These are phyloP conservation scores for Montifringilla adamsi DNA, from an alignment of 2,113 vertebrate species.

Conservation along the genomic window DNA sequence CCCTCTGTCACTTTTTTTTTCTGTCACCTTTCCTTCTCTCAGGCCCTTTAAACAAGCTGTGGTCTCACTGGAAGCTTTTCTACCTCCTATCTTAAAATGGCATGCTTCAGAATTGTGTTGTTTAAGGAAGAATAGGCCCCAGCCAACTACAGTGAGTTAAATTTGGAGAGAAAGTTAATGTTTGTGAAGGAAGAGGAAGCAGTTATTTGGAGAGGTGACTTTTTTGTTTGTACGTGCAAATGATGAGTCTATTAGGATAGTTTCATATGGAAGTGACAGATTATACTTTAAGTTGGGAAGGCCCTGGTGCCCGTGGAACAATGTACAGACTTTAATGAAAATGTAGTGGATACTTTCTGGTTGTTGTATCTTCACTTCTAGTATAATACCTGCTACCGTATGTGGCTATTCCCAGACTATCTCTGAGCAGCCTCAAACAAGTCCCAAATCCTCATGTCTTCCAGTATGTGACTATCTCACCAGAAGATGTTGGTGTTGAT, in stretches of 20 bases:
- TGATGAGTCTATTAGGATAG: neutral
- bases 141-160: neutral
- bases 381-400: neutral
- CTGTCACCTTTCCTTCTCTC: neutral
- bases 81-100: neutral
- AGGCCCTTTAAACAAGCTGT: neutral
- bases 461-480: neutral
- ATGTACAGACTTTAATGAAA: neutral
- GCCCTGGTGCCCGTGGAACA: neutral
- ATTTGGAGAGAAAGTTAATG: slow-evolving; percentile 13
- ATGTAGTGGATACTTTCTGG: neutral
- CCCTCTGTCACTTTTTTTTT: neutral
- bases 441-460: neutral
- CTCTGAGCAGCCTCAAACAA: neutral
- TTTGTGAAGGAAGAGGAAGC: neutral
- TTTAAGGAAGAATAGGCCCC: neutral
- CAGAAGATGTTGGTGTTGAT: neutral
- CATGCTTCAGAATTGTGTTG: neutral
- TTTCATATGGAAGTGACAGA: neutral
- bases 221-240: neutral
- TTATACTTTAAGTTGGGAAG: neutral
- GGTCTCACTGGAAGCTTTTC: neutral
- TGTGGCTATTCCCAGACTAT: neutral
- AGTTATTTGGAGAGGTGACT: neutral
- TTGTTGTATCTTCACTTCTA: neutral